Base-by-base conservation (phyloP, 2,888 invertebrate species). In the Petrolisthes cinctipes region DNA sequence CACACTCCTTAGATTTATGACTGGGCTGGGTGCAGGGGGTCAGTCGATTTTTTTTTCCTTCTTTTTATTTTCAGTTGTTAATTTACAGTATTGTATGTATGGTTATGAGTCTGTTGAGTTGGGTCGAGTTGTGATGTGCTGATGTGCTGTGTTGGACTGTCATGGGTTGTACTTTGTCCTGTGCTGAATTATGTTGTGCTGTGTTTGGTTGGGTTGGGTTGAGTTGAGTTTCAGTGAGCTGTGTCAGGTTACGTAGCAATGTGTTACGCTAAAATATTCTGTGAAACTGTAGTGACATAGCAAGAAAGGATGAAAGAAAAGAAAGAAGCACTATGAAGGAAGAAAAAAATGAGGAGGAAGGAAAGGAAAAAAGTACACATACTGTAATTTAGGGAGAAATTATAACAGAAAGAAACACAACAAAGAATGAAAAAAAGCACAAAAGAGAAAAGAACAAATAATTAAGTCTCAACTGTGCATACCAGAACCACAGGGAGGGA, bases 401-500 rank as follows among this genome's bases (percentile, higher is more conserved):
- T 1, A 66, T 11, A 66, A 17, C 11, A 17, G n/a, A 73, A 7
- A 20, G 14, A 73, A 73, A 20, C n/a, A n/a, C n/a, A 73, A 20
- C n/a, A 73, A 73, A 73, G 73, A 73, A 20, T 17, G 23, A 73
- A 20, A 20, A 73, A 20, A 73, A 2, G 1, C 11, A n/a, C n/a
- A 20, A 0, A 73, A 73, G 73, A 20, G 20, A 73, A n/a, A n/a
- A n/a, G n/a, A n/a, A n/a, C n/a, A n/a, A 37, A 37, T 37, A n/a
- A n/a, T n/a, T n/a, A 37, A 37, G 37, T 37, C 37, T 37, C 37
- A 37, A 37, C 37, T 37, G 37, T 37, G 37, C 80, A 91, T 86
- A 86, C 89, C 86, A 54, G 92, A 91, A 7, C 93, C 93, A 91
- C 94, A 94, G 0, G 93, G 91, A 4, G 93, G 93, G 6, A 92